Evolutionary conservation across 2,888 invertebrate species (phyloP).

Genomic region (Tinea pellionella): DNA sequence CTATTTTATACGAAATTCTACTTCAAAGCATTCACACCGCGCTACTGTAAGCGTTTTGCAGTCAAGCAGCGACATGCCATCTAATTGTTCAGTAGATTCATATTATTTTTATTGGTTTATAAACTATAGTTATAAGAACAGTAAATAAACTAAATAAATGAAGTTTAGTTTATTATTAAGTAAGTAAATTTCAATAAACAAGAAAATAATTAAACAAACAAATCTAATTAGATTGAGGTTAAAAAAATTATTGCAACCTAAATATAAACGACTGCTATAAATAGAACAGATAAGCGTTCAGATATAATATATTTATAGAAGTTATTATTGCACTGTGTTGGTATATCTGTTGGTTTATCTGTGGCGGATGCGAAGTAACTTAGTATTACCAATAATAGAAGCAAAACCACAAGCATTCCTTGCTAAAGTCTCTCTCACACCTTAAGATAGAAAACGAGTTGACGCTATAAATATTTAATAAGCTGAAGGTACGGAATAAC

Average conservation of each 20-base stretch:
- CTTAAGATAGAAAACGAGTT: background rate
- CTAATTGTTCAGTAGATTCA: no score
- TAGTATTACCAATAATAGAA: constrained; percentile 48
- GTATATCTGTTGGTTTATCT: constrained; percentile 41
- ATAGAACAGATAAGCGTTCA: constrained; percentile 1
- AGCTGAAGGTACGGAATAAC: background rate
- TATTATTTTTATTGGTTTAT: no score
- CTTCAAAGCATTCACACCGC: no score
- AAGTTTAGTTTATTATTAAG: no score
- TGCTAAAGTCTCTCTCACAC: constrained; percentile 20
- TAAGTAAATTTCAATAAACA: no score
- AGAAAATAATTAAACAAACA: no score
- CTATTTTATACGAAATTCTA: no score
- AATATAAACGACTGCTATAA: background rate
- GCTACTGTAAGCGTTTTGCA: no score
- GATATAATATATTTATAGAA: background rate
- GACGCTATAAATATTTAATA: background rate
- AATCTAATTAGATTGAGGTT: background rate
- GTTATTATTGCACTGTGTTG: constrained; percentile 2
- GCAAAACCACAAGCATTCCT: constrained; percentile 28
- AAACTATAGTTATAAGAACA: no score
- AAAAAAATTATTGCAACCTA: background rate
- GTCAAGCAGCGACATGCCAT: no score
- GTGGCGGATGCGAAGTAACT: constrained; percentile 38
- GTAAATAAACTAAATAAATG: no score